phyloP scores from a whole-genome alignment of 2,888 invertebrate genomes.

The Carterocephalus palaemon region DNA sequence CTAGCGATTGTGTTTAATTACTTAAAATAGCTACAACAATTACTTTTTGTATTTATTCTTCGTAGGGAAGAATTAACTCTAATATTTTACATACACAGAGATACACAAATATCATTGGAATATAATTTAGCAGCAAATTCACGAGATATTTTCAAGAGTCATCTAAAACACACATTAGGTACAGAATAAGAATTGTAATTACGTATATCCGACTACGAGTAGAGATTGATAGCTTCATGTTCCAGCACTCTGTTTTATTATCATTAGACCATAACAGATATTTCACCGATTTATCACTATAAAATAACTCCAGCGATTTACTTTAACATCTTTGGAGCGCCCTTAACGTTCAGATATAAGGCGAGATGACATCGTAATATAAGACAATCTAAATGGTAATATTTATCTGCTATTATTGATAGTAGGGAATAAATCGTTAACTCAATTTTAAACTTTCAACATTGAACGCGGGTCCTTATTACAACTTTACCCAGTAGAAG shows the following conservation, averaged over 20 bases:
- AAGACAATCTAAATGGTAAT: no score
- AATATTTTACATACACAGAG: slow-evolving; percentile 28
- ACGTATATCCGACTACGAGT: slow-evolving; percentile 33
- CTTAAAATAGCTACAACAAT: slow-evolving; percentile 5
- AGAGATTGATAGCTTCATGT: slow-evolving; percentile 28
- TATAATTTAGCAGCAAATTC: slow-evolving; percentile 28
- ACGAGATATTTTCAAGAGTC: slow-evolving; percentile 26
- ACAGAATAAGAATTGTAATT: slow-evolving; percentile 27
- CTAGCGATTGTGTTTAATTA: slow-evolving; percentile 18
- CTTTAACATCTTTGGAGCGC: no score
- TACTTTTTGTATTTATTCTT: slow-evolving; percentile 5
- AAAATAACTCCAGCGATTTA: no score
- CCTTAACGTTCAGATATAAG: no score
- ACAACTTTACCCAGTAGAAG: no score
- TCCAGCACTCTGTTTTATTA: slow-evolving; percentile 22
- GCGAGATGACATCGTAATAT: no score
- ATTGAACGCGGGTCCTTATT: no score
- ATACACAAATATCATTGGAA: slow-evolving; percentile 28
- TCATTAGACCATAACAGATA: slow-evolving; percentile 18
- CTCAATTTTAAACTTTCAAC: no score
- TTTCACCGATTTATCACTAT: slow-evolving; percentile 17
- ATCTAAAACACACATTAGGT: slow-evolving; percentile 31
- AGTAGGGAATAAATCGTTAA: no score
- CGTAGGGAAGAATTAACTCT: slow-evolving; percentile 22
- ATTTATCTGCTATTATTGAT: no score